Evolutionary conservation across 2,888 invertebrate species (phyloP), one percentile per base, ranked within the genome.

Genomic region (Lasioglossum lativentre): DNA sequence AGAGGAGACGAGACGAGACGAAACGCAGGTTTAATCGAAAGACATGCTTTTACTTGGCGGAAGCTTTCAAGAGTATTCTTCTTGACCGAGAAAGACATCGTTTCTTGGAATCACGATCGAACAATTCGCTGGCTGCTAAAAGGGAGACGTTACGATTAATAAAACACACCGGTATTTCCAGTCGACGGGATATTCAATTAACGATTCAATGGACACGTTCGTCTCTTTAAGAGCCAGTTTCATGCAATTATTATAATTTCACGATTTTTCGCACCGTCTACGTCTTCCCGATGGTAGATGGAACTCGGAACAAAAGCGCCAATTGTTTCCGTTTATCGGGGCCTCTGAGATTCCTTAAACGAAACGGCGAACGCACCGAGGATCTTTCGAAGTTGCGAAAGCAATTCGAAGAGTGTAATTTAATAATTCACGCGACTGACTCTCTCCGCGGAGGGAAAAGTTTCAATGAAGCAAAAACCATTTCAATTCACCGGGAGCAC

Each of bases 231-330:
- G 30, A 38, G 19, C 66, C 23, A 34, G 19, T 23, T 68, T 68
- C 34, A 23, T 68, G 30, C 23, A 68, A 68, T 68, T 38, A 68
- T 19, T 8, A 23, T 68, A 68, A 68, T 68, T 38, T 34, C 34
- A 38, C 19, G 8, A 68, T 10, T 38, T 23, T 34, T 19, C 23
- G 19, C 30, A 19, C 2, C 63, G 30, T 23, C 23, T 16, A 45
- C 45, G 45, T 45, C 5, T 40, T 4, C 70, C n/a, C 19, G 40
- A 19, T 30, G 40, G n/a, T 10, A 40, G 30, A 5, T 30, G 42
- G 63, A 63, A 63, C 30, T 75, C 71, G 47, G 63, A 83, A 80
- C 47, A 70, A 23, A 59, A 80, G 70, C 38, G 38, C 45, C 23
- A 38, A n/a, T 63, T 47, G 45, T 80, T 70, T 56, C 23, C 68